Evolutionary conservation across 92 coral and sea anemone species (phyloP).

Genomic region (Zoanthus solanderi): DNA sequence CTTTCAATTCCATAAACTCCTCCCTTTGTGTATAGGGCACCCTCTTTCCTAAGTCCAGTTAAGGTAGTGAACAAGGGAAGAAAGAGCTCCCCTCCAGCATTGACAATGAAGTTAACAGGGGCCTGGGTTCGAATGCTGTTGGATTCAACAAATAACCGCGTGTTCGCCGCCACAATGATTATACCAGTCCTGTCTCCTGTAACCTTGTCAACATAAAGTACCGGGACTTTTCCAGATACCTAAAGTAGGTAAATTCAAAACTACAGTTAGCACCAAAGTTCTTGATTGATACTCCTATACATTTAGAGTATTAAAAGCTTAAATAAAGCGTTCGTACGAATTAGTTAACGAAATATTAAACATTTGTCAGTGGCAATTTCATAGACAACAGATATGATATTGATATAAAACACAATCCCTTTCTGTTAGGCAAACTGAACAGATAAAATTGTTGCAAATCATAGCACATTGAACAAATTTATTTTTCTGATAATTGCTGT

Average conservation of each 20-base stretch:
- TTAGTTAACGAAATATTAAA: no score
- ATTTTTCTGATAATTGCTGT: no score
- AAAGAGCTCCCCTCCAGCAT: constrained; percentile 59
- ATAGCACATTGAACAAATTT: no score
- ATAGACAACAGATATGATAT: no score
- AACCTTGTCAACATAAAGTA: constrained; percentile 52
- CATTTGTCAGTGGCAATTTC: no score
- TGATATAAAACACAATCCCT: no score
- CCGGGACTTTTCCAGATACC: constrained; percentile 55
- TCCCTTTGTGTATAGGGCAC: constrained; percentile 60
- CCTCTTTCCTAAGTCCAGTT: constrained; percentile 54
- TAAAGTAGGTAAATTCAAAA: neutral
- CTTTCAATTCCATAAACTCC: constrained; percentile 60
- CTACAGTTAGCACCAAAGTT: neutral
- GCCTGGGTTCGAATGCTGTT: constrained; percentile 65
- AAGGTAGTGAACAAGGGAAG: constrained; percentile 63
- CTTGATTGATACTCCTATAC: no score
- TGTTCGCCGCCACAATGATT: constrained; percentile 53
- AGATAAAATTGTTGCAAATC: no score
- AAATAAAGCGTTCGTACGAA: no score
- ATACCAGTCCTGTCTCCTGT: constrained; percentile 73
- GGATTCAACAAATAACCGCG: constrained; percentile 58
- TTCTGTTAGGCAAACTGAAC: no score
- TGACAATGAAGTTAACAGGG: constrained; percentile 57
- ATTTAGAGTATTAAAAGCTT: no score